Evolutionary conservation across 2,888 invertebrate species (phyloP), one percentile per base, ranked within the genome.

Genomic region (Minunthozetes semirufus): DNA sequence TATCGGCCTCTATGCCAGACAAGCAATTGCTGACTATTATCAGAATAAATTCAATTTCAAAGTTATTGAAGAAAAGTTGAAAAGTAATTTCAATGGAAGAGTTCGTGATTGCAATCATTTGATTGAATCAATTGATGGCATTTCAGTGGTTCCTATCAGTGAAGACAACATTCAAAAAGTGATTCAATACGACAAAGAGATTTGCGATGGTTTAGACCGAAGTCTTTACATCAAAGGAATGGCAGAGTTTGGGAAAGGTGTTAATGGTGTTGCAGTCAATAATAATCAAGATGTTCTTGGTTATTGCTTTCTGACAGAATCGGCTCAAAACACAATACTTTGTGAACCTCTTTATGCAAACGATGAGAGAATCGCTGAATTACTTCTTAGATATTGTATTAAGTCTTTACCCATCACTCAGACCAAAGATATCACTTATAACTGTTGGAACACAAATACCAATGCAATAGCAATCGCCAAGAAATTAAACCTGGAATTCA

Each of bases 281-380:
- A 74, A 70, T 2, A 59, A 50, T 8, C 13, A 27, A 6, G 75
- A 68, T 11, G 72, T 22, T 3, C 72, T 72, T 33, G 76, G 76
- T 6, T 53, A 53, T 71, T 53, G 59, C 56, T 19, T 50, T 11
- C 3, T 72, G 27, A 11, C 6, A 29, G 22, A 4, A 2, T 19
- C 38, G 17, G 5, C 0, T n/a, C 0, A n/a, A 15, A 50, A 72
- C n/a, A 71, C 72, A 0, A 56, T 71, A 13, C 53, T 66, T 33
- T 72, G 77, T 17, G 77, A 76, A 22, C 77, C 77, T 0, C 42
- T 77, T 17, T 77, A 77, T 42, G 76, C 77, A 1, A 76, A 77
- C 50, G 74, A 75, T 42, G 61, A 73, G 9, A 61, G 27, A 27
- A 74, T 77, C n/a, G 77, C 78, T 15, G 78, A 78, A 72, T 70